A percentile compares a stretch with the other conserved stretches of the same genome.
phyloP scores from a whole-genome alignment of 2,888 invertebrate genomes.

The Drosophila meridionalis region DNA sequence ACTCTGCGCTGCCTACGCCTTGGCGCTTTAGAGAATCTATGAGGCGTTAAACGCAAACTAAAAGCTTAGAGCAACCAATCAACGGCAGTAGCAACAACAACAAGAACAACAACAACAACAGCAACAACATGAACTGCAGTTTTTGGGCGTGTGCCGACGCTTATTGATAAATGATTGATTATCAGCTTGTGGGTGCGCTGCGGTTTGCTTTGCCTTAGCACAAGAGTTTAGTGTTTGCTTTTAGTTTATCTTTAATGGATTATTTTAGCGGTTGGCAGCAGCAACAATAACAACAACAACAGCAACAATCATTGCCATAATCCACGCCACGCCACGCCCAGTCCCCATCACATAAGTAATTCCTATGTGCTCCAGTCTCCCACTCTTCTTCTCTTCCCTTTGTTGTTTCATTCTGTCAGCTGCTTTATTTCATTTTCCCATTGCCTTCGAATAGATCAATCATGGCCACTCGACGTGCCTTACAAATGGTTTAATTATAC shows the following conservation, averaged over 20 bases:
- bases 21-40: slow-evolving; percentile 70
- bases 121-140: slow-evolving; percentile 45
- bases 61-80: slow-evolving; percentile 68
- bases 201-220: slow-evolving; percentile 71
- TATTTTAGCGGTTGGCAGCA: slow-evolving; percentile 73
- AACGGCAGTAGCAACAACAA: slow-evolving; percentile 40
- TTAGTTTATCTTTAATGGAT: slow-evolving; percentile 79
- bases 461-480: slow-evolving; percentile 63
- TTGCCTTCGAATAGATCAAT: slow-evolving; percentile 72
- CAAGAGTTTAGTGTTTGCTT: slow-evolving; percentile 77
- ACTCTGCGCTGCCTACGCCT: slow-evolving; percentile 19
- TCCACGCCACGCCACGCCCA: slow-evolving; percentile 41
- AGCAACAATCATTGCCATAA: slow-evolving; percentile 63
- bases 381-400: slow-evolving; percentile 37
- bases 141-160: slow-evolving; percentile 70
- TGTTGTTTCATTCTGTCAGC: slow-evolving; percentile 48
- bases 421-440: slow-evolving; percentile 72
- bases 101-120: slow-evolving; percentile 8
- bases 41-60: slow-evolving; percentile 80
- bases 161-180: slow-evolving; percentile 79
- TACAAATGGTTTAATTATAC: slow-evolving; percentile 74
- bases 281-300: slow-evolving; percentile 16
- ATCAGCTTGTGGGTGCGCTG: slow-evolving; percentile 72
- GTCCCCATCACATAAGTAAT: slow-evolving; percentile 60
- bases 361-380: slow-evolving; percentile 40